These are phyloP conservation scores for Unio delphinus DNA, from an alignment of 2,888 invertebrate species.

Conservation along the genomic window DNA sequence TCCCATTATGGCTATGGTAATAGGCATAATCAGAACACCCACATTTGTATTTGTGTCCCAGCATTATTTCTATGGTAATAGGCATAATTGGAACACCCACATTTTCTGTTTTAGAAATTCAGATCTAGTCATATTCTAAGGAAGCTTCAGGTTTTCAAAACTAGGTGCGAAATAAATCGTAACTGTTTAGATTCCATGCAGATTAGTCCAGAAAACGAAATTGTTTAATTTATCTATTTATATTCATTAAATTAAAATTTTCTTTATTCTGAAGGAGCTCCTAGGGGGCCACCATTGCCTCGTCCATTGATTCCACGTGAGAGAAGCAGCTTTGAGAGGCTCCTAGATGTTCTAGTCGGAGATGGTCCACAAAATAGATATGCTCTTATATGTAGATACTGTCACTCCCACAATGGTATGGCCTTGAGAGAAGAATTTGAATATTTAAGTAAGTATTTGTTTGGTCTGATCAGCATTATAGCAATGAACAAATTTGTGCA, in stretches of 20 bases:
- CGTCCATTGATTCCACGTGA: constrained; percentile 83
- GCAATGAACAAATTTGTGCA: no score
- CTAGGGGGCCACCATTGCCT: constrained; percentile 64
- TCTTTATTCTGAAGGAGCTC: constrained; percentile 33
- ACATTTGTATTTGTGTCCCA: no score
- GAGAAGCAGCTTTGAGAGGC: constrained; percentile 86
- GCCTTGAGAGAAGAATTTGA: constrained; percentile 82
- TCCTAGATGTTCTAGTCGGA: constrained; percentile 94
- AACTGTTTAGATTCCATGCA: not conserved
- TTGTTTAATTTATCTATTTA: not conserved
- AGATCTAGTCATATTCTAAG: no score
- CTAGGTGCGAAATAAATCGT: not conserved
- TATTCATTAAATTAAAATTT: not conserved
- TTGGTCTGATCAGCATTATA: no score
- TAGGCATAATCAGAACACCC: not conserved
- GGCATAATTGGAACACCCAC: no score
- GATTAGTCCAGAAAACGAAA: no score
- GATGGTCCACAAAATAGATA: constrained; percentile 96
- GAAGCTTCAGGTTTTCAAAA: no score
- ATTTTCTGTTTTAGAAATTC: no score
- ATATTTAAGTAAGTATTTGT: constrained; percentile 74
- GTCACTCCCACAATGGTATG: constrained; percentile 94
- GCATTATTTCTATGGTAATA: no score
- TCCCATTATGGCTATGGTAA: constrained; percentile 1
- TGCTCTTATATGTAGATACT: constrained; percentile 93